phyloP scores from a whole-genome alignment of 2,113 vertebrate genomes.

The Nesogale talazaci region DNA sequence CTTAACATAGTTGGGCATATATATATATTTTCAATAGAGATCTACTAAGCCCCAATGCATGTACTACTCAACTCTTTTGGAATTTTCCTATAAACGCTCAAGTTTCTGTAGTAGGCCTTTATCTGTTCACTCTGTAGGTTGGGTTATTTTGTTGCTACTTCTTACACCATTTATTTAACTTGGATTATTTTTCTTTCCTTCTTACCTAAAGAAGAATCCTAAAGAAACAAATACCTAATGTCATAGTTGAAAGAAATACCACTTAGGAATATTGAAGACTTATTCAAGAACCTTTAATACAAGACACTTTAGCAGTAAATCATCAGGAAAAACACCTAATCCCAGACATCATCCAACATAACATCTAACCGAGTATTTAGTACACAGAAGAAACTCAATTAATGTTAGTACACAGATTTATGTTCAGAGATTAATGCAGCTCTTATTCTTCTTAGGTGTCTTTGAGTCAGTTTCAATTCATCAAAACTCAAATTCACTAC shows the following conservation, averaged over 20 bases:
- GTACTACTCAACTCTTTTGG: not conserved
- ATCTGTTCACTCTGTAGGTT: not conserved
- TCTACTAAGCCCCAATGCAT: not conserved
- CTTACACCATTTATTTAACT: not conserved
- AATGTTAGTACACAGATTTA: not conserved
- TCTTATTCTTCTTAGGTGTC: too few species aligned
- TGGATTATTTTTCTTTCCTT: constrained; percentile 26
- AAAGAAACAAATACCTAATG: constrained; percentile 5
- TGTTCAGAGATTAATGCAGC: not conserved
- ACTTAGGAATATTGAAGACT: constrained; percentile 29
- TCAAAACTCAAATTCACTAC: too few species aligned
- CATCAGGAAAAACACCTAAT: not conserved
- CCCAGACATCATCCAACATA: constrained; percentile 3
- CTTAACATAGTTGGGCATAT: not conserved
- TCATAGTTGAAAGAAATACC: not conserved
- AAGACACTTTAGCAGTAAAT: not conserved
- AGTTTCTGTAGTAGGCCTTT: not conserved
- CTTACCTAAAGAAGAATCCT: not conserved
- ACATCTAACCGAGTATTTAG: constrained; percentile 5
- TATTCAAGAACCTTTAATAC: not conserved
- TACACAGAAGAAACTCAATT: not conserved
- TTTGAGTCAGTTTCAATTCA: too few species aligned
- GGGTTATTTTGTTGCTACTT: not conserved
- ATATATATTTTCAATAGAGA: constrained; percentile 35
- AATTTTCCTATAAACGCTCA: not conserved